Evolutionary conservation across 1,140 invertebrate species (phyloP), one percentile per base, ranked within the genome.

Genomic region (Holcopasites calliopsidis): DNA sequence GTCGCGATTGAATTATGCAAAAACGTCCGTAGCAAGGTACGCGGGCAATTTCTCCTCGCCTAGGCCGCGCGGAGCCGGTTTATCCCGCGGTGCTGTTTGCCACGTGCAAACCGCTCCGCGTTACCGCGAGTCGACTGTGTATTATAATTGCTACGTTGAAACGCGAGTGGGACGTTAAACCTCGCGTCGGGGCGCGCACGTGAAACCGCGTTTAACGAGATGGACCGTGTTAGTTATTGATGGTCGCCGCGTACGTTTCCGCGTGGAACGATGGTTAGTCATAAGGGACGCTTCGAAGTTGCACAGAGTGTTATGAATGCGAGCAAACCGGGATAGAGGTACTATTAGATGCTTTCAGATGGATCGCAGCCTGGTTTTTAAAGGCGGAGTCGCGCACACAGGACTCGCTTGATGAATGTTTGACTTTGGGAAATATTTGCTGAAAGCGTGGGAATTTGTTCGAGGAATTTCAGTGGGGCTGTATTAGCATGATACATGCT

Each of bases 1-100:
- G 76, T 79, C 72, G 72, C 57, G 8, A 28, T 42, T 81, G 73
- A 85, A 86, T 86, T 72, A 86, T 86, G 84, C 77, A 86, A 77
- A 86, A 80, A 79, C 76, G 83, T 86, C 69, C 82, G 86, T 86
- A 85, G 64, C 42, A 16, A 23, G 69, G 2, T 21, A 57, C 26
- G 26, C 52, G 61, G 72, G 54, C 65, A 79, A 74, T 68, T 55
- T 18, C 38, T 47, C 61, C 55, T 2, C 5, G 8, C n/a, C 44
- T 47, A n/a, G n/a, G 44, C 16, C 28, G 5, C 2, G 23, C 7
- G 52, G 18, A 61, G n/a, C 13, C 13, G 49, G 60, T 74, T 65
- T 66, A 35, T 40, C 35, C n/a, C n/a, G n/a, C 3, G 71, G 11
- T 23, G 23, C 31, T 72, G 69, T 72, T 62, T 72, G 69, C 8